Percentiles rank a stretch among this genome's conserved stretches.
These are phyloP conservation scores for Adelges cooleyi DNA, from an alignment of 1,140 invertebrate species.

Conservation along the genomic window DNA sequence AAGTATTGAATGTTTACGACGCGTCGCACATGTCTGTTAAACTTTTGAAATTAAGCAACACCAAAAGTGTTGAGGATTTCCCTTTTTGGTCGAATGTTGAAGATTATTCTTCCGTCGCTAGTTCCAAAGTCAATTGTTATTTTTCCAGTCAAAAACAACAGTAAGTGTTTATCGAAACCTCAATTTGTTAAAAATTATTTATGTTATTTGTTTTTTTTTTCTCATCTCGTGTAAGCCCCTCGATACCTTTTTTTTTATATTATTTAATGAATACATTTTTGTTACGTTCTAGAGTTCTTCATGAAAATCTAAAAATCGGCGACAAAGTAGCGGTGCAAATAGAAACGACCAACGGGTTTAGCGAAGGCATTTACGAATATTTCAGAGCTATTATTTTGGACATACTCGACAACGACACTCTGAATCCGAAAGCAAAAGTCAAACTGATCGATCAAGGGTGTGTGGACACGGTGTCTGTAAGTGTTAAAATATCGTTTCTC, in stretches of 20 bases:
- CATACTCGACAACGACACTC: neutral
- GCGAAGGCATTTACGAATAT: neutral
- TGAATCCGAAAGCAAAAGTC: neutral
- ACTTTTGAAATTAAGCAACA: conserved; percentile 2
- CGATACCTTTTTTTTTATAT: too few relatives aligned
- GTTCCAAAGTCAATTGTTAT: neutral
- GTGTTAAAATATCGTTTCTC: neutral
- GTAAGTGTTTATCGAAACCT: too few relatives aligned
- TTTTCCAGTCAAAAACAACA: neutral
- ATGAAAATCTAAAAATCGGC: neutral
- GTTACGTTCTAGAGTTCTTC: conserved; percentile 9
- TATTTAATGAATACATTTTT: too few relatives aligned
- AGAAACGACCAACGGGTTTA: neutral
- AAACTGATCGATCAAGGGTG: conserved; percentile 8
- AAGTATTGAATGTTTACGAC: conserved; percentile 14
- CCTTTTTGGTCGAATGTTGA: neutral
- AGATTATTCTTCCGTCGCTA: neutral
- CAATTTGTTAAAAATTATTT: too few relatives aligned
- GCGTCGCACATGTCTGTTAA: conserved; percentile 11
- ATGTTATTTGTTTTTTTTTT: too few relatives aligned
- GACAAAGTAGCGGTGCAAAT: neutral
- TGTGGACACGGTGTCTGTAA: neutral
- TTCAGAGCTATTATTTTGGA: neutral
- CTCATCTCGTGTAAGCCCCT: too few relatives aligned
- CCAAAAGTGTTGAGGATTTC: neutral